These are phyloP conservation scores for Pseudochaenichthys georgianus DNA, from an alignment of 2,797 vertebrate genomes.

Conservation along the genomic window DNA sequence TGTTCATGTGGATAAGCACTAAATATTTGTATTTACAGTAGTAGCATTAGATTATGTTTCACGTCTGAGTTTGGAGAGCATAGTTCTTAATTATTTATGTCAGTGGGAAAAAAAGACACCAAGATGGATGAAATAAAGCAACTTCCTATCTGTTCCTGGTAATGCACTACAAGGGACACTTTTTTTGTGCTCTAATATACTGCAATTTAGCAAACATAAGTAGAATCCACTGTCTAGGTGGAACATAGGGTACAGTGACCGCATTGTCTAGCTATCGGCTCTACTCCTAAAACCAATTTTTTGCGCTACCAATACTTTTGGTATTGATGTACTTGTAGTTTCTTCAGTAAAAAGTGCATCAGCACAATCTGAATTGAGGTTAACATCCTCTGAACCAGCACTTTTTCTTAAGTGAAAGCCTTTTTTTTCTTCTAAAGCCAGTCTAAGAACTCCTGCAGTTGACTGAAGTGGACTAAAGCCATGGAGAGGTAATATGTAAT, in stretches of 20 bases:
- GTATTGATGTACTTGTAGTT: slow-evolving; percentile 12
- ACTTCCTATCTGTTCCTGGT: too few species aligned
- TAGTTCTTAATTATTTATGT: neutral
- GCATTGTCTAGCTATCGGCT: neutral
- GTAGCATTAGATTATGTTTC: neutral
- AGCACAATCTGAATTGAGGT: slow-evolving; percentile 35
- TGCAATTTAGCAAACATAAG: neutral
- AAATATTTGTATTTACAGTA: neutral
- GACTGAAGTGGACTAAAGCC: slow-evolving; percentile 57
- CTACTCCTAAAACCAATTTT: neutral
- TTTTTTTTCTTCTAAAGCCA: slow-evolving; percentile 25
- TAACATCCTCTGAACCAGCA: slow-evolving; percentile 57
- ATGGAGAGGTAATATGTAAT: slow-evolving; percentile 67
- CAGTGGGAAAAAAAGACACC: neutral
- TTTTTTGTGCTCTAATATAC: neutral
- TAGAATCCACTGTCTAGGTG: neutral
- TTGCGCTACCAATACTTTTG: slow-evolving; percentile 4
- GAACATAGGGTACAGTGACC: neutral
- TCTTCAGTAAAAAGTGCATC: slow-evolving; percentile 20
- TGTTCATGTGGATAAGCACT: neutral
- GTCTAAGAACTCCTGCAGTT: slow-evolving; percentile 37
- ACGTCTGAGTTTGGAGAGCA: neutral
- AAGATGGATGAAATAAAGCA: neutral
- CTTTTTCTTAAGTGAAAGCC: slow-evolving; percentile 55
- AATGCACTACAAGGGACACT: too few species aligned